Conservation (phyloP, 2,888 invertebrate species). For the Cephalotes varians region DNA sequence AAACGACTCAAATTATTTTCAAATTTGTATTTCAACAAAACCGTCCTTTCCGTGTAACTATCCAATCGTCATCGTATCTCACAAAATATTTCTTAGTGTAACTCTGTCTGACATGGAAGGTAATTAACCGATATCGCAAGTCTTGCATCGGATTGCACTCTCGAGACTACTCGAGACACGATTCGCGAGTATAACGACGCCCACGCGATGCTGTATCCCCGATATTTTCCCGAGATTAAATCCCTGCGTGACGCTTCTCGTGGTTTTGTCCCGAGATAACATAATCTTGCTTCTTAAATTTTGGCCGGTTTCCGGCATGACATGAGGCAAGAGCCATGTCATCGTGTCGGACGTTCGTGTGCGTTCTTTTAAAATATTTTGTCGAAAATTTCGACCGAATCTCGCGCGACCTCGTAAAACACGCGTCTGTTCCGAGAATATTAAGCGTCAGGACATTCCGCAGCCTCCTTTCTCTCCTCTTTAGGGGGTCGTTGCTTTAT, state of each 20-base stretch:
- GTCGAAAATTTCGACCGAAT: conserved; percentile 64
- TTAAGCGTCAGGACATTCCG: conserved; percentile 75
- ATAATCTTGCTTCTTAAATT: conserved; percentile 7
- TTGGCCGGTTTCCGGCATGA: conserved; percentile 12
- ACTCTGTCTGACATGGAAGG: background rate
- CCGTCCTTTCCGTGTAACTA: background rate
- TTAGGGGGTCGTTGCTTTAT: conserved; percentile 79
- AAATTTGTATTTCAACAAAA: too few relatives aligned
- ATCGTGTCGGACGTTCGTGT: conserved; percentile 26
- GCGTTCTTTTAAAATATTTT: conserved; percentile 68
- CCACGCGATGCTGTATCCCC: background rate
- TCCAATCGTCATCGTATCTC: background rate
- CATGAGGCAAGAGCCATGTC: background rate
- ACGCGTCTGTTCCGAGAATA: conserved; percentile 67
- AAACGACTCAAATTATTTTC: too few relatives aligned
- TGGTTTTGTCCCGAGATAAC: background rate
- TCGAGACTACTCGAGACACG: background rate
- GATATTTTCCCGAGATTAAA: conserved; percentile 34
- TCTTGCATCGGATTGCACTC: background rate
- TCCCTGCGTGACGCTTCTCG: background rate
- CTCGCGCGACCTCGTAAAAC: conserved; percentile 65
- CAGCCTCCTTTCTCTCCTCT: conserved; percentile 66
- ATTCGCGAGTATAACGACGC: background rate
- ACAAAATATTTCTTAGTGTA: background rate
- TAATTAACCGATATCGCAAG: conserved; percentile 28